Percentiles rank a stretch among this genome's conserved stretches.
These are phyloP conservation scores for Caenorhabditis auriculariae DNA, from an alignment of 2,888 invertebrate species.

Conservation along the genomic window DNA sequence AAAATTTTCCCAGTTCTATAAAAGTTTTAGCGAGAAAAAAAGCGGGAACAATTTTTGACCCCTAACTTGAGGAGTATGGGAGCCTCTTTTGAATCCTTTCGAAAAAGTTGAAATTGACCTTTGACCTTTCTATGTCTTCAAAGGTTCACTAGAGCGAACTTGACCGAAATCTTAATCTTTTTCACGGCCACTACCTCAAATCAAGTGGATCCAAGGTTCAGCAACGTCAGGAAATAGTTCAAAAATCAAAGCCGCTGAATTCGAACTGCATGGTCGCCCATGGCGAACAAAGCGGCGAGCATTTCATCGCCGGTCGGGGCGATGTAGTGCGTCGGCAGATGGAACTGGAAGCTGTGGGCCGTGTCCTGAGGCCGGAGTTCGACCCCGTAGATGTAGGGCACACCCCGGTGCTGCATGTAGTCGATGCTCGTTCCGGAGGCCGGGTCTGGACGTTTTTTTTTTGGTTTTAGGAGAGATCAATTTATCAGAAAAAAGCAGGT, in stretches of 20 bases:
- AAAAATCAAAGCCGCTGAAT: conserved; percentile 23
- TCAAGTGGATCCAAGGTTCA: no score
- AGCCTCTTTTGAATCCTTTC: no score
- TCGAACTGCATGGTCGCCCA: conserved; percentile 42
- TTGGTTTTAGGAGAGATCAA: not conserved
- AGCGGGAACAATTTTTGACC: no score
- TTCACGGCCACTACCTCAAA: no score
- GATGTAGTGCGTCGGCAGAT: conserved; percentile 49
- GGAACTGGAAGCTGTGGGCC: conserved; percentile 46
- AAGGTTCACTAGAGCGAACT: no score
- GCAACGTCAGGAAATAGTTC: not conserved
- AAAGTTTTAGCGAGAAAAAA: no score
- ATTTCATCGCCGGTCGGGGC: conserved; percentile 54
- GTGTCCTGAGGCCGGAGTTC: conserved; percentile 53
- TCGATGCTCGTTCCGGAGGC: conserved; percentile 62
- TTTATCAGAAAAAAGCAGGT: not conserved
- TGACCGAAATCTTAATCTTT: no score
- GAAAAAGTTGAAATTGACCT: no score
- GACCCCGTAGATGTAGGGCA: conserved; percentile 60
- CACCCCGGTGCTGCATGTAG: conserved; percentile 55
- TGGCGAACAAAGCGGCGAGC: conserved; percentile 40
- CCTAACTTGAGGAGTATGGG: no score
- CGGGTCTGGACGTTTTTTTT: conserved; percentile 46
- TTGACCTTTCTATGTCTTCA: no score
- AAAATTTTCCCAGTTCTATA: no score